Conservation (phyloP, 2,797 vertebrate species). For the Lacerta viridis region DNA sequence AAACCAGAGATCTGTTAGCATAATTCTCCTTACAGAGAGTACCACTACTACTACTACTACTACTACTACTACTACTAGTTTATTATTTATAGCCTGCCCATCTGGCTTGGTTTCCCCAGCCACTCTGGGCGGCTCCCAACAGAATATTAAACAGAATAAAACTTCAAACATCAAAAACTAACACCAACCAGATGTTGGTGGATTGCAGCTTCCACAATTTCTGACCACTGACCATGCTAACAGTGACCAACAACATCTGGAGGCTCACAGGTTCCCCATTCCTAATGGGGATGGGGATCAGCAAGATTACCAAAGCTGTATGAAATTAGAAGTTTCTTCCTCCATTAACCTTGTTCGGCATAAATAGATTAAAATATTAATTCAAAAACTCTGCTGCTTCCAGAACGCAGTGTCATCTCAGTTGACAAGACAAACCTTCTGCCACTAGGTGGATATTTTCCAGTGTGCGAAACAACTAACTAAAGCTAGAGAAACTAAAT, state of each 20-base stretch:
- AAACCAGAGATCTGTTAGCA: not conserved
- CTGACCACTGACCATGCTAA: too few species aligned
- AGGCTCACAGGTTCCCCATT: too few species aligned
- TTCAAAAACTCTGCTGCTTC: not conserved
- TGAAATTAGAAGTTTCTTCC: not conserved
- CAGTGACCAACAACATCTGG: too few species aligned
- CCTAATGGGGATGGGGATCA: not conserved
- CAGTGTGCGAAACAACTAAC: not conserved
- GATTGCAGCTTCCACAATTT: too few species aligned
- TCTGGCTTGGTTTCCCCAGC: too few species aligned
- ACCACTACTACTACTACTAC: too few species aligned
- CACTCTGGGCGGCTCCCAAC: too few species aligned
- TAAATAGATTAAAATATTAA: not conserved
- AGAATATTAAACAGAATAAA: too few species aligned
- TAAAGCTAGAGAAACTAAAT: constrained; percentile 16
- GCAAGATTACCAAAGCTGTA: not conserved
- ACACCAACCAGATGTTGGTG: too few species aligned
- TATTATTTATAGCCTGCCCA: too few species aligned
- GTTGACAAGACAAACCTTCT: not conserved
- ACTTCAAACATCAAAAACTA: too few species aligned
- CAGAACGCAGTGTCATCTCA: not conserved
- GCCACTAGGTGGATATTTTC: not conserved
- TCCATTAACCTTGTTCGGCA: not conserved
- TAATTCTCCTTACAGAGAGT: not conserved
- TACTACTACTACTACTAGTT: too few species aligned